phyloP scores from a whole-genome alignment of 1,140 invertebrate species.

The Delia radicum region DNA sequence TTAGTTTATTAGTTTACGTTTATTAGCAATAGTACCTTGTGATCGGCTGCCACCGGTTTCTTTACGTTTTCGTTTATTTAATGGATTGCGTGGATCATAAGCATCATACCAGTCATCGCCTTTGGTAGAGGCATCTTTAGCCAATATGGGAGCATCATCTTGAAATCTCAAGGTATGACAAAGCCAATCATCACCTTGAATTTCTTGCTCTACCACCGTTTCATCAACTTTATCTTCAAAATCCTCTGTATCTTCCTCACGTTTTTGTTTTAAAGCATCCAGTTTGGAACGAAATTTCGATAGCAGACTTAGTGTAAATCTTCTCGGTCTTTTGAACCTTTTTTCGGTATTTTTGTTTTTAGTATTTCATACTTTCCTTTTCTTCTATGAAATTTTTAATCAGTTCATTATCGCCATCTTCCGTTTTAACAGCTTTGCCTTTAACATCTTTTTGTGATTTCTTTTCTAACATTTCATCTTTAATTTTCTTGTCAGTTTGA shows the following conservation, averaged over 20 bases:
- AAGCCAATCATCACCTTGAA: slow-evolving; percentile 67
- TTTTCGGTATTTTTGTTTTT: slow-evolving; percentile 68
- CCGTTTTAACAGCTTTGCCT: slow-evolving; percentile 35
- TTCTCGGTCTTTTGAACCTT: slow-evolving; percentile 68
- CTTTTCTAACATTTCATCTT: slow-evolving; percentile 56
- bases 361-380: slow-evolving; percentile 76
- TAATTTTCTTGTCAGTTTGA: slow-evolving; percentile 62
- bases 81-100: slow-evolving; percentile 90
- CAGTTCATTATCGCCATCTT: slow-evolving; percentile 59
- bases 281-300: slow-evolving; percentile 83
- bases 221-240: slow-evolving; percentile 32
- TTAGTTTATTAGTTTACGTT: slow-evolving; percentile 3
- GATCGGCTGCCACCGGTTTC: slow-evolving; percentile 42
- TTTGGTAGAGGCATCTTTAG: slow-evolving; percentile 94
- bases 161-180: slow-evolving; percentile 79
- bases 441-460: slow-evolving; percentile 55
- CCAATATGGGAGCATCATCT: slow-evolving; percentile 74
- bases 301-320: slow-evolving; percentile 74
- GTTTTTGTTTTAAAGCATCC: slow-evolving; percentile 65
- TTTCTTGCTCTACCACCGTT: slow-evolving; percentile 56
- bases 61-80: slow-evolving; percentile 86
- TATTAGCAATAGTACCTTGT: not conserved
- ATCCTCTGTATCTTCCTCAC: slow-evolving; percentile 38
- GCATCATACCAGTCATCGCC: slow-evolving; percentile 96
- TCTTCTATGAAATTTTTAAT: slow-evolving; percentile 74